Base-by-base conservation (phyloP, 2,888 invertebrate genomes). In the Lasius platythorax region DNA sequence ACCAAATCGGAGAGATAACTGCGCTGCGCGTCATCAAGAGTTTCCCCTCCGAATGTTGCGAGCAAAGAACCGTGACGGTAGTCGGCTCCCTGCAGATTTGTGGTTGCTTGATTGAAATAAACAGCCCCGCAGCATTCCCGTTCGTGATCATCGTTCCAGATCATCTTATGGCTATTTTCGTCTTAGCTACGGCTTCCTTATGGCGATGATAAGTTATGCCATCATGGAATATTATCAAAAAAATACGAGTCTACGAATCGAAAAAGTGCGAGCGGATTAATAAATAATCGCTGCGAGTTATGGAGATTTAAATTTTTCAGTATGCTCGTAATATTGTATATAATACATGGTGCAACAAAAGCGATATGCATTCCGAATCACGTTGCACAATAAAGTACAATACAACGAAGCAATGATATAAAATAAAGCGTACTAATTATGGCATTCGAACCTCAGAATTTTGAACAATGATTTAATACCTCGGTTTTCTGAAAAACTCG, bases 101-200 rank as follows among this genome's bases (percentile, higher is more conserved):
- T 92, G 92, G 87, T 87, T 90, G 88, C 87, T 89, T 93, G 93
- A 93, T 93, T 93, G 93, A 93, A 93, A 93, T 91, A 93, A 93
- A 93, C 93, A 92, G 92, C 93, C 85, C 87, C 85, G 85, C 83
- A 87, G 86, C 82, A 68, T 75, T 63, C 78, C 33, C 43, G 56
- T 74, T 53, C 72, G 75, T 64, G 85, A 89, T 90, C 83, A 86
- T 84, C 85, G 74, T 74, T 83, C 84, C 43, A 84, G 56, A 84
- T 87, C 85, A 70, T 64, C 76, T 76, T 73, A 75, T 58, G 58
- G 63, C 40, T 43, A 40, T 84, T 50, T n/a, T 53, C 53, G n/a
- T 53, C 53, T 53, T 53, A 6, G 8, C 64, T 18, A 9, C 33
- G 75, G 85, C 87, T 90, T 90, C 87, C 90, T 90, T 87, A 90